These are phyloP conservation scores for Venusia cambrica DNA, from an alignment of 2,888 invertebrate genomes.

Conservation along the genomic window DNA sequence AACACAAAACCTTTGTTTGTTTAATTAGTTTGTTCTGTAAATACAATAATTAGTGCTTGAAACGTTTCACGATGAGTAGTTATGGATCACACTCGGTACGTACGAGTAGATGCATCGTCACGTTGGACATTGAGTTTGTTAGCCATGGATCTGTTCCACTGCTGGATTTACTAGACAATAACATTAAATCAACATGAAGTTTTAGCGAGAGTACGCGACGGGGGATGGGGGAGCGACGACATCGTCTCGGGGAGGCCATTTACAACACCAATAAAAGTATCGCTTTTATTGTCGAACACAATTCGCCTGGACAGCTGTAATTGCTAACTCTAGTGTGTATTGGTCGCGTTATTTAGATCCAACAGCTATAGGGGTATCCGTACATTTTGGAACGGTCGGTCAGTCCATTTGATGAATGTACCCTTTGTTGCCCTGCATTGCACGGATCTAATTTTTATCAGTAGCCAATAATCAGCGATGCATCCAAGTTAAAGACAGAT, in stretches of 20 bases:
- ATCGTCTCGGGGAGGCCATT: constrained; percentile 57
- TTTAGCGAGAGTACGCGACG: constrained; percentile 52
- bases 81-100: too few species aligned
- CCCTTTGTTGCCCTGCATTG: too few species aligned
- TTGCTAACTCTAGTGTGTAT: constrained; percentile 72
- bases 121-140: constrained; percentile 28
- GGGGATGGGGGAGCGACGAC: constrained; percentile 55
- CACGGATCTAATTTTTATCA: too few species aligned
- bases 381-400: not conserved
- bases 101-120: constrained; percentile 12
- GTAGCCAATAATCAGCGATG: too few species aligned
- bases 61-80: too few species aligned
- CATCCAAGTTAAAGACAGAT: too few species aligned
- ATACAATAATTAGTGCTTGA: too few species aligned
- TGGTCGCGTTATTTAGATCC: constrained; percentile 70
- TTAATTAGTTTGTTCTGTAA: too few species aligned
- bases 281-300: constrained; percentile 74
- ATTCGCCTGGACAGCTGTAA: constrained; percentile 76
- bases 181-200: constrained; percentile 62
- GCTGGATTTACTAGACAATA: constrained; percentile 51
- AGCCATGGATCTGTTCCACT: constrained; percentile 28
- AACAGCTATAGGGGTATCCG: constrained; percentile 40
- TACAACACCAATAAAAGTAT: constrained; percentile 75
- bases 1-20: too few species aligned
- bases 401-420: not conserved